Evolutionary conservation across 2,113 vertebrate genomes (phyloP).

Genomic region (Reinhardtius hippoglossoides): DNA sequence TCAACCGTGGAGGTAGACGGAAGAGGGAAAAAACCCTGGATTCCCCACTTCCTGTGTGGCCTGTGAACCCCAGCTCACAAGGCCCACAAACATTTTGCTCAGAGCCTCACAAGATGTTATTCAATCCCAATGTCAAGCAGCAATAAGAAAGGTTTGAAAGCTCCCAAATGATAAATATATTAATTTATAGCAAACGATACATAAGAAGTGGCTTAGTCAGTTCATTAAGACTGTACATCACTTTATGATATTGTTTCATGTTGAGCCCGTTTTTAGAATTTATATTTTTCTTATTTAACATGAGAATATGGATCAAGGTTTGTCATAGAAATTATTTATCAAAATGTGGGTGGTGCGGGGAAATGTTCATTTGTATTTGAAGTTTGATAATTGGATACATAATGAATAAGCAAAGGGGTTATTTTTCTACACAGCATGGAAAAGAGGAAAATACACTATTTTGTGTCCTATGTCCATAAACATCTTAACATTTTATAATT

Average conservation of each 20-base stretch:
- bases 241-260: neutral
- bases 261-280: neutral
- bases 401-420: no score
- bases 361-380: no score
- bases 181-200: no score
- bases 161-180: no score
- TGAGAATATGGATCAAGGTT: neutral
- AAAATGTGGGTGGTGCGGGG: no score
- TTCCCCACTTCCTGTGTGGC: slow-evolving; percentile 67
- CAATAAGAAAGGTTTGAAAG: neutral
- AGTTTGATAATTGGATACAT: no score
- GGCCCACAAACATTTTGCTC: neutral
- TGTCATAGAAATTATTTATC: neutral
- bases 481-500: no score
- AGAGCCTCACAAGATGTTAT: slow-evolving; percentile 4
- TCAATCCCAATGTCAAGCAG: neutral
- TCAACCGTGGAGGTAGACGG: slow-evolving; percentile 72
- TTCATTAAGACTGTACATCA: neutral
- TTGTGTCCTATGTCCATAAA: no score
- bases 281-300: neutral
- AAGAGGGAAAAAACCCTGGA: slow-evolving; percentile 66
- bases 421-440: no score
- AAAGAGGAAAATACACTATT: no score
- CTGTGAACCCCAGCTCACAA: slow-evolving; percentile 48
- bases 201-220: neutral